Percentiles rank a stretch among this genome's conserved stretches.
phyloP scores from a whole-genome alignment of 2,113 vertebrate species.

The Axis porcinus region DNA sequence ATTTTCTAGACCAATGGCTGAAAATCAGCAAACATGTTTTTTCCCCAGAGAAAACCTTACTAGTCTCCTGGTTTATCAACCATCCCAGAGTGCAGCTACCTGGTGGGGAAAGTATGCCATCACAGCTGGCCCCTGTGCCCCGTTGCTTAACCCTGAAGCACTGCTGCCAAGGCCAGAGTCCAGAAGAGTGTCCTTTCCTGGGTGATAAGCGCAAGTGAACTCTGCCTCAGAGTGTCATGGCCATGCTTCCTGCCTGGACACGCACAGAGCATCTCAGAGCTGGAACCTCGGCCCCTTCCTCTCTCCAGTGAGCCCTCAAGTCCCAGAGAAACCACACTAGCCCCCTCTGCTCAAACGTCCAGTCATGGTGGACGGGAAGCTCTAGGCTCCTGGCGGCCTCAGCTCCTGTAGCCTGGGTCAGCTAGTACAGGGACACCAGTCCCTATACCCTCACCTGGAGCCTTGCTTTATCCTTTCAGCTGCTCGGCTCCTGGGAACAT shows the following conservation, averaged over 20 bases:
- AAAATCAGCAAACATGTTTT: neutral
- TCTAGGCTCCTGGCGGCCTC: neutral
- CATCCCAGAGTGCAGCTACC: neutral
- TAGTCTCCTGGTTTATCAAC: neutral
- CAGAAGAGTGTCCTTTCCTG: neutral
- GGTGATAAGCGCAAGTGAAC: too few relatives aligned
- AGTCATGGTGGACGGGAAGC: neutral
- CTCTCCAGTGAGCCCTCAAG: neutral
- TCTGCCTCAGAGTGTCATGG: neutral
- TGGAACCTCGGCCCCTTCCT: neutral
- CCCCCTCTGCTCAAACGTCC: neutral
- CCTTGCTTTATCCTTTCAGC: neutral
- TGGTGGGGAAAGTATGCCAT: neutral
- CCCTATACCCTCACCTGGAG: neutral
- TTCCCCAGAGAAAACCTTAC: neutral
- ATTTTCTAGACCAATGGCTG: constrained; percentile 11
- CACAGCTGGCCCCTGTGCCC: neutral
- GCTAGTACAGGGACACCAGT: neutral
- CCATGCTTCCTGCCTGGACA: neutral
- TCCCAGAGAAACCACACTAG: neutral
- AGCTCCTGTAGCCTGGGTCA: neutral
- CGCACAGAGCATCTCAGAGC: neutral
- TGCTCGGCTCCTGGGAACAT: neutral
- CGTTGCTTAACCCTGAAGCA: neutral
- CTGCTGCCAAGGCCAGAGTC: neutral